Conservation (phyloP, 1,140 invertebrate species). For the Asobara japonica region DNA sequence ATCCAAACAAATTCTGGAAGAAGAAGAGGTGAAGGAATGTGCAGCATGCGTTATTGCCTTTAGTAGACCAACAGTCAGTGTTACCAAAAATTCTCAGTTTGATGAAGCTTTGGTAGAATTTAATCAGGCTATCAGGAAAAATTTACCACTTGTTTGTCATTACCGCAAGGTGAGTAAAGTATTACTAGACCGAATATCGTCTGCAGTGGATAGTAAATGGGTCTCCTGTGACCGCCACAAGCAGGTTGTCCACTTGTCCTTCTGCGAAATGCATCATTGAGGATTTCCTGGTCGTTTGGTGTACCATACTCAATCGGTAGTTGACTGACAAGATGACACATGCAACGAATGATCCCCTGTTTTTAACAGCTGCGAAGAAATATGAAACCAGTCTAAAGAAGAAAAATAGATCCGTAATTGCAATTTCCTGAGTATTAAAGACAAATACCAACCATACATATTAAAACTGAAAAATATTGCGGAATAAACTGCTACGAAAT, state of each 20-base stretch:
- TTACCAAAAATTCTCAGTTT: background rate
- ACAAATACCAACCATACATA: no score
- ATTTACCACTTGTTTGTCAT: background rate
- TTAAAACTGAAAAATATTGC: no score
- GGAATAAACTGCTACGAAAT: no score
- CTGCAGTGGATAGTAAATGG: background rate
- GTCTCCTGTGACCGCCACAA: background rate
- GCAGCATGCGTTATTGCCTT: background rate
- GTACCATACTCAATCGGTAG: background rate
- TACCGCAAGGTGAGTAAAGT: background rate
- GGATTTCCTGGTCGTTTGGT: background rate
- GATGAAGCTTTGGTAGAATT: background rate
- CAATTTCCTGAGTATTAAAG: no score
- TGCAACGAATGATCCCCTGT: no score
- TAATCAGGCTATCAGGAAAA: background rate
- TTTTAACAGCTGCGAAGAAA: no score
- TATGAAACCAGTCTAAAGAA: no score
- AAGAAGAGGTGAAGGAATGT: background rate
- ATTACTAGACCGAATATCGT: background rate
- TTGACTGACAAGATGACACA: background rate
- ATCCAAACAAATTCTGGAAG: background rate
- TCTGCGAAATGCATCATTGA: background rate
- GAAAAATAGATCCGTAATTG: no score
- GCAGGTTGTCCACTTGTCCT: background rate
- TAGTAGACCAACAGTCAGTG: background rate